phyloP scores from a whole-genome alignment of 2,797 vertebrate species.

The Xiphophorus birchmanni region DNA sequence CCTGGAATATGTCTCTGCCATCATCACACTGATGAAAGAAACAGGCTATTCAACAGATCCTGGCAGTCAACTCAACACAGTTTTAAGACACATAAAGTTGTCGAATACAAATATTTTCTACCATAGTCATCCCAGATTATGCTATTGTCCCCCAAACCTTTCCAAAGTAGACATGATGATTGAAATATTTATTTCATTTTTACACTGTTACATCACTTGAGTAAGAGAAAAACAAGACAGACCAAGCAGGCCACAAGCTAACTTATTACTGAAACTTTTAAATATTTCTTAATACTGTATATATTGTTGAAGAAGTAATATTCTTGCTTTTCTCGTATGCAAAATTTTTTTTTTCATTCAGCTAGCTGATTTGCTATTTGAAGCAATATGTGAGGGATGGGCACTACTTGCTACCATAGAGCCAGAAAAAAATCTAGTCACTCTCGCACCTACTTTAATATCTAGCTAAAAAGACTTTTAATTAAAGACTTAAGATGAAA shows the following conservation, averaged over 20 bases:
- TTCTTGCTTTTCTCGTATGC: neutral
- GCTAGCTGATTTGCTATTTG: neutral
- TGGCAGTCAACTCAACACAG: neutral
- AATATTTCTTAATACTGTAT: neutral
- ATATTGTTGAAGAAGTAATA: neutral
- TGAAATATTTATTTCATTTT: neutral
- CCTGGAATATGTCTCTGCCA: neutral
- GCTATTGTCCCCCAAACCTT: neutral
- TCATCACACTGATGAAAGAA: conserved; percentile 8
- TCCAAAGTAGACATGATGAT: neutral
- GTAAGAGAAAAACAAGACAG: neutral
- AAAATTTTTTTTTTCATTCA: neutral
- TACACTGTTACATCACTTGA: neutral
- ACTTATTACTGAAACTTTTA: neutral
- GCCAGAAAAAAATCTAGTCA: neutral
- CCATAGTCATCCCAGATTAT: neutral
- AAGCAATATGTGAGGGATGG: neutral
- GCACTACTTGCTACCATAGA: neutral
- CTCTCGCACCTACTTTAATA: neutral
- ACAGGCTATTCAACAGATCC: neutral
- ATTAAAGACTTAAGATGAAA: neutral
- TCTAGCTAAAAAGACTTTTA: neutral
- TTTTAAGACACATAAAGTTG: neutral
- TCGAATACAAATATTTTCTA: neutral
- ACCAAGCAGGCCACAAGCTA: neutral